Conservation (phyloP, 1,140 invertebrate genomes). For the Anastrepha obliqua region DNA sequence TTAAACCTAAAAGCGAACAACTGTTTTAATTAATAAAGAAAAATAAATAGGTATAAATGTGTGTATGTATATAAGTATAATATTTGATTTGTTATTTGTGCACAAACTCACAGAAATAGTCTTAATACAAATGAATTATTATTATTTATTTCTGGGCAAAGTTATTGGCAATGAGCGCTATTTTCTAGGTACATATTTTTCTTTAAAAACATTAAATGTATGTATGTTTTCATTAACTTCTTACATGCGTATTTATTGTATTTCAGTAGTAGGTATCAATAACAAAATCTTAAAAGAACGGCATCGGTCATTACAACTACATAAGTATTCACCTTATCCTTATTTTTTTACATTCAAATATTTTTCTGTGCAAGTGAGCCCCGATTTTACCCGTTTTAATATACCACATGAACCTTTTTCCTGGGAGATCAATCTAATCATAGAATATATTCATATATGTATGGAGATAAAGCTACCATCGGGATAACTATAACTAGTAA, state of each 20-base stretch:
- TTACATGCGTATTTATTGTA: too few relatives aligned
- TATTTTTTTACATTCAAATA: too few relatives aligned
- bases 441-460: not conserved
- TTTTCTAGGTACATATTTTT: conserved; percentile 8
- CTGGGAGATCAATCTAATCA: not conserved
- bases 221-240: not conserved
- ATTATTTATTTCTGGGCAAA: not conserved
- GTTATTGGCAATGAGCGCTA: not conserved
- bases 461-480: too few relatives aligned
- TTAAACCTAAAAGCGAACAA: not conserved
- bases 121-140: not conserved
- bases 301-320: too few relatives aligned
- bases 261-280: too few relatives aligned
- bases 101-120: conserved; percentile 34
- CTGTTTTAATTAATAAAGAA: conserved; percentile 3
- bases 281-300: too few relatives aligned
- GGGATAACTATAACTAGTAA: too few relatives aligned
- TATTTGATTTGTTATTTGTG: conserved; percentile 23
- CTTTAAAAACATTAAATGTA: not conserved
- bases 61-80: not conserved
- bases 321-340: too few relatives aligned
- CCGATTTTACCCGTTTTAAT: too few relatives aligned
- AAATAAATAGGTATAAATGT: conserved; percentile 16
- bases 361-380: too few relatives aligned
- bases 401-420: not conserved